phyloP scores from a whole-genome alignment of 1,140 invertebrate genomes.

The Ceratosolen solmsi region DNA sequence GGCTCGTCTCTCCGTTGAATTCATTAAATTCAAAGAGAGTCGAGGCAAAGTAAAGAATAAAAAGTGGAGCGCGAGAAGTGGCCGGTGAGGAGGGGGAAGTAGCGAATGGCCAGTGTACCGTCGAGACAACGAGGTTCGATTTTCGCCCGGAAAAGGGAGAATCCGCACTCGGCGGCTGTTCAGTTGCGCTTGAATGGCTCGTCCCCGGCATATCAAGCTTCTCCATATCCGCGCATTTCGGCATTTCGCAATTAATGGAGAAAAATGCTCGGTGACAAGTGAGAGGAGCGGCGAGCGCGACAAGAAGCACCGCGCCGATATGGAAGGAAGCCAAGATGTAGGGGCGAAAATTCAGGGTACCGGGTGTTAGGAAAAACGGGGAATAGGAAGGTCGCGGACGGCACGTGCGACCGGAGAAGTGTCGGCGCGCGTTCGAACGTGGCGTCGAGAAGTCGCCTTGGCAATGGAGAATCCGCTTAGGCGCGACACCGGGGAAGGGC shows the following conservation, averaged over 20 bases:
- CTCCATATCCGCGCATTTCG: conserved; percentile 27
- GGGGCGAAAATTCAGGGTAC: too few relatives aligned
- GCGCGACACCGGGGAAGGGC: not conserved
- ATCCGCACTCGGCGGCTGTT: not conserved
- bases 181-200: not conserved
- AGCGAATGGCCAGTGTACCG: too few relatives aligned
- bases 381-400: not conserved
- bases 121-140: not conserved
- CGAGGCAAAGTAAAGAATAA: not conserved
- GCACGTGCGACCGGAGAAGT: too few relatives aligned
- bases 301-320: too few relatives aligned
- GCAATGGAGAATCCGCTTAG: too few relatives aligned
- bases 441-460: not conserved
- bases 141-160: not conserved
- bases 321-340: too few relatives aligned
- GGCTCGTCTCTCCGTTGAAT: not conserved
- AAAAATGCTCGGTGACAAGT: conserved; percentile 7
- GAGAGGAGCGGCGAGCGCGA: not conserved
- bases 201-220: not conserved
- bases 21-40: not conserved
- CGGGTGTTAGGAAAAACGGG: too few relatives aligned
- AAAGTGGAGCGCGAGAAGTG: not conserved
- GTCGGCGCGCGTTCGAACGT: not conserved
- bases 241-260: conserved; percentile 40
- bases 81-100: not conserved